Percentiles rank a stretch among this genome's conserved stretches.
phyloP scores from a whole-genome alignment of 2,113 vertebrate species.

The Sorex fumeus region DNA sequence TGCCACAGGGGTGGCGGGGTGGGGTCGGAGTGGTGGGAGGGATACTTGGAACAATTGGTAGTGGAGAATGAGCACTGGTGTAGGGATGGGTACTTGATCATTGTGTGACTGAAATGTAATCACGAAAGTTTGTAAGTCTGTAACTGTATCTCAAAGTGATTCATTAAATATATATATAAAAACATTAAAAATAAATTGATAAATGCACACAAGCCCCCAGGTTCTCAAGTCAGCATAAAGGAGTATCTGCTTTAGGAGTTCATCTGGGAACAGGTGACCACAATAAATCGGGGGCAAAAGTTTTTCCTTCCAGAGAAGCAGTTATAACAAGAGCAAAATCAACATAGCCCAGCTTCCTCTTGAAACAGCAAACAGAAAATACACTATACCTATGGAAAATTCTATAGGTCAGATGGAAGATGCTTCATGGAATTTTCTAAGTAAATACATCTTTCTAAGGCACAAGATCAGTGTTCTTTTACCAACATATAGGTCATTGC shows the following conservation, averaged over 20 bases:
- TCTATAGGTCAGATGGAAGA: background rate
- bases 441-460: constrained; percentile 61
- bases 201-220: background rate
- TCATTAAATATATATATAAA: too few species aligned
- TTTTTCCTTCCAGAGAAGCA: constrained; percentile 19
- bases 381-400: constrained; percentile 8
- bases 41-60: too few species aligned
- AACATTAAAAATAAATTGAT: too few species aligned
- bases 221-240: background rate
- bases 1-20: too few species aligned
- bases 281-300: background rate
- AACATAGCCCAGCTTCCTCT: constrained; percentile 27
- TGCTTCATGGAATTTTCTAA: constrained; percentile 45
- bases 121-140: too few species aligned
- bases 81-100: too few species aligned
- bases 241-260: background rate
- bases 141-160: too few species aligned
- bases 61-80: too few species aligned
- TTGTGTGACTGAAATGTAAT: too few species aligned
- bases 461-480: background rate
- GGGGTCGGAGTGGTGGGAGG: too few species aligned
- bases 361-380: constrained; percentile 52
- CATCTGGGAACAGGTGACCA: background rate
- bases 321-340: constrained; percentile 16
- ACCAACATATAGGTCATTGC: constrained; percentile 28